Base-by-base conservation (phyloP, 2,797 vertebrate species). In the Anabacerthia variegaticeps region DNA sequence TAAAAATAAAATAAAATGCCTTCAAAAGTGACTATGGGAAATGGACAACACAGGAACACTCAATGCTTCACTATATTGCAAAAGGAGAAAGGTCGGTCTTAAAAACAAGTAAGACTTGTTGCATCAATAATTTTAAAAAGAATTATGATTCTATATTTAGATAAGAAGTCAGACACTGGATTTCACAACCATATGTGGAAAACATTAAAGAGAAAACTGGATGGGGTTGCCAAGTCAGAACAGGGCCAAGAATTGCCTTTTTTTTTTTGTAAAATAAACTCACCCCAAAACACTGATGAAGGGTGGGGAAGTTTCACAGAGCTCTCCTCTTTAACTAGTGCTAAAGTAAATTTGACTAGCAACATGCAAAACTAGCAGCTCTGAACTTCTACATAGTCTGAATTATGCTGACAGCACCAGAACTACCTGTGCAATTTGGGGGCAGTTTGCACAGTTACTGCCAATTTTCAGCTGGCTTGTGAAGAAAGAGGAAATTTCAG, bases 171-270 rank as follows among this genome's bases (percentile, higher is more conserved):
- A 88, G 75, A 80, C 68, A 34, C 26, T 83, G 52, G 30, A 91
- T 92, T 95, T 92, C 87, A 94, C 84, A 94, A 94, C 92, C 94
- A 88, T 93, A 95, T 96, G 93, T 96, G 93, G 96, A 89, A 95
- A 93, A 89, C 24, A 72, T 79, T 67, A 67, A 78, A 79, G 61
- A 27, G 13, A 67, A 86, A 87, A 63, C 34, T 61, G 32, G 54
- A 61, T 51, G 24, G 41, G 52, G 54, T n/a, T 85, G 59, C 84
- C 74, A 82, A 82, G 37, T 48, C 56, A 69, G 19, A 17, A 17
- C 12, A 22, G 41, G 63, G 37, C 88, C 88, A 92, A 95, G 68
- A 91, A 85, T 1, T 49, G 37, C 18, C 14, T 1, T 20, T 34
- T 77, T 52, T 52, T 73, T 1, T 41, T 39, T 82, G 36, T 74